phyloP scores from a whole-genome alignment of 2,888 invertebrate species.

The Apodemia duryi region DNA sequence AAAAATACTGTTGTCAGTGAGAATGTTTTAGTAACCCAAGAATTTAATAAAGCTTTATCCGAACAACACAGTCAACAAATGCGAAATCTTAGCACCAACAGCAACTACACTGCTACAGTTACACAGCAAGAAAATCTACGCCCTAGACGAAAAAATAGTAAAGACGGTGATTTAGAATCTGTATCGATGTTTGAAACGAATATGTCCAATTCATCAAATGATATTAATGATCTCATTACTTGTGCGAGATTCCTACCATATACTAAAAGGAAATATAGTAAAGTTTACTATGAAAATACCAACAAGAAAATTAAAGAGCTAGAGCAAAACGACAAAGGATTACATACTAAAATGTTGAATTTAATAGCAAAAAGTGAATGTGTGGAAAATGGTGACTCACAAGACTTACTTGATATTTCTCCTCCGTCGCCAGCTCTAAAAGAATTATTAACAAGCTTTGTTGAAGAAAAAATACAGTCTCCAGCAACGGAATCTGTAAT shows the following conservation, averaged over 20 bases:
- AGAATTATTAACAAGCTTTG: constrained; percentile 10
- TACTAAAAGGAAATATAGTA: constrained; percentile 46
- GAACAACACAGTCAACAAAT: background rate
- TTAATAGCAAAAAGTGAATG: constrained; percentile 23
- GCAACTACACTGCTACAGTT: background rate
- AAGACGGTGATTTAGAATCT: background rate
- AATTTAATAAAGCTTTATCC: background rate
- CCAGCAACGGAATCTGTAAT: background rate
- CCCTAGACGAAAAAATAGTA: background rate
- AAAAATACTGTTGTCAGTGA: background rate
- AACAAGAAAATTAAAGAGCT: constrained; percentile 53
- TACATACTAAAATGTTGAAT: constrained; percentile 45
- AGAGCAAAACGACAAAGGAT: constrained; percentile 53
- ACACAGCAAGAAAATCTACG: background rate
- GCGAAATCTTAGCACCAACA: background rate
- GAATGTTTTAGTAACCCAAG: background rate
- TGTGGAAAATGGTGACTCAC: constrained; percentile 20
- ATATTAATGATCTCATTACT: background rate
- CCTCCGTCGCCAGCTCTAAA: background rate
- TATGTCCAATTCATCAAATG: background rate
- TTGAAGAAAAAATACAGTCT: constrained; percentile 1
- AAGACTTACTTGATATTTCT: background rate
- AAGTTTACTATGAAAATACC: constrained; percentile 47
- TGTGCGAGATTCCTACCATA: constrained; percentile 50
- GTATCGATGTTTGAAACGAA: background rate